Evolutionary conservation across 1,140 invertebrate genomes (phyloP).

Genomic region (Orchesella cincta): DNA sequence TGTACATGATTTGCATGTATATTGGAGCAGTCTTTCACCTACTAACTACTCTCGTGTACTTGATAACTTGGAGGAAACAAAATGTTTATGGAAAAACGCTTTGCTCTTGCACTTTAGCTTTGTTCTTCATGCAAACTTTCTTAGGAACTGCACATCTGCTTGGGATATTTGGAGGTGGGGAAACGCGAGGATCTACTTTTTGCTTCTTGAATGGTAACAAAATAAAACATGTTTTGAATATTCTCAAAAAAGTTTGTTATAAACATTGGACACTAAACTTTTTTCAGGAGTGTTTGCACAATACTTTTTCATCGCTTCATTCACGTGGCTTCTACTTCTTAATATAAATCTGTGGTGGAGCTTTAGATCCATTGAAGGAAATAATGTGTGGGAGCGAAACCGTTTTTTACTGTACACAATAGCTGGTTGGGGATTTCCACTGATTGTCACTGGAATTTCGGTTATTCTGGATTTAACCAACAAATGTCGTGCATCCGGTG

Average conservation of each 20-base stretch:
- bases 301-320: background rate
- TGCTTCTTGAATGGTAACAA: slow-evolving; percentile 2
- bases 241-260: no score
- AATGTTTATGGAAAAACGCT: no score
- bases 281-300: background rate
- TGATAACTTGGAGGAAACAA: no score
- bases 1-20: no score
- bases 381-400: background rate
- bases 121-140: no score
- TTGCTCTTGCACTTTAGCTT: no score
- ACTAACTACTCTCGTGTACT: no score
- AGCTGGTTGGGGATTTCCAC: background rate
- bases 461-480: background rate
- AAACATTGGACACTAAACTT: background rate
- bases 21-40: no score
- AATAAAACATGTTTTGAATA: no score
- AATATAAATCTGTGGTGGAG: no score
- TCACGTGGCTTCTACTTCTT: slow-evolving; percentile 10
- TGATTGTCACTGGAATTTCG: background rate
- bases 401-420: background rate
- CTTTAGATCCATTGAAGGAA: background rate
- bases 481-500: background rate
- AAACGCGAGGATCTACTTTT: background rate
- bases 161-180: background rate
- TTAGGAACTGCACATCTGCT: slow-evolving; percentile 9